Base-by-base conservation (phyloP, 2,888 invertebrate genomes). In the Chymomyza amoena region DNA sequence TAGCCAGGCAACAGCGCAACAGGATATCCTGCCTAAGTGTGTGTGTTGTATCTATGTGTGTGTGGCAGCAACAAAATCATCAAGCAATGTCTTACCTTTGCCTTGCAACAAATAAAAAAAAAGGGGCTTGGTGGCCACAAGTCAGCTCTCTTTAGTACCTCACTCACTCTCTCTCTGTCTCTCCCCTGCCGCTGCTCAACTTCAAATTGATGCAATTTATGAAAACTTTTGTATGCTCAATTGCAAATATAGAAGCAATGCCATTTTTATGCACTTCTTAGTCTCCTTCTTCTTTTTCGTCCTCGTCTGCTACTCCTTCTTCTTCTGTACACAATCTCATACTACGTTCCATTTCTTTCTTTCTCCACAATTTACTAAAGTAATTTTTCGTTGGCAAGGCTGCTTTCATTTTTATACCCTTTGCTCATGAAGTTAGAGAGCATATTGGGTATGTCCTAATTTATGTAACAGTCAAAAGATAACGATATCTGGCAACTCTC, bases 191-290 rank as follows among this genome's bases (percentile, higher is more conserved):
- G 52, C 52, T 57, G 57, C 70, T 57, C 66, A 66, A 73, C 78
- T 73, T 74, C 81, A 86, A 84, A 86, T 86, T 86, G 86, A 84
- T 84, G 84, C 84, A 84, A 84, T 84, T 84, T 84, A 84, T 84
- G 84, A 84, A 86, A 86, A 84, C 86, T 84, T 86, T 84, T 84
- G 84, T 86, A 81, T 81, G 81, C 84, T 84, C 86, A 84, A 86
- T 84, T 86, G 84, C 86, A 76, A 84, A 79, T 78, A 79, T 76
- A 84, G 78, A 80, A 81, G 73, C 79, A 83, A 78, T 80, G 78
- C 77, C 81, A 81, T 84, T 84, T 81, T 81, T 81, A 81, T 81
- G 83, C 85, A 82, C 76, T 82, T 78, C 78, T 72, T 62, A 32
- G 32, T 32, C 76, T 73, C 73, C 7, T 32, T 6, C 32, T 32